Evolutionary conservation across 92 coral and sea anemone genomes (phyloP), one percentile per base, ranked within the genome.

Genomic region (Epizoanthus illoricatus): DNA sequence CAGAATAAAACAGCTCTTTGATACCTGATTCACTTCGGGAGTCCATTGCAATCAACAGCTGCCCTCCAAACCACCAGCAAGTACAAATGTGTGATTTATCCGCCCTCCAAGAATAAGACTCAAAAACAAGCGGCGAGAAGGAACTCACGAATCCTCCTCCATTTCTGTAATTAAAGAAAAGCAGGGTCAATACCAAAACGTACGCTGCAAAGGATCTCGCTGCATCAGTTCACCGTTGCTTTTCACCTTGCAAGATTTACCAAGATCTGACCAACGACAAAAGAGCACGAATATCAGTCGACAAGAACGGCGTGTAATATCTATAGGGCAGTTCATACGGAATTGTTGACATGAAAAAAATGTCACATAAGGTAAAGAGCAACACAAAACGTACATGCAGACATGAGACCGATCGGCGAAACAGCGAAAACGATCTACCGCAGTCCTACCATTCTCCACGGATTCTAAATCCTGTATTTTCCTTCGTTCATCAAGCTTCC

Each of bases 291-390:
- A 78, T 78, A 78, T 62, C 71, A 45, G 71, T 64, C 71, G 49
- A 78, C 71, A 62, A 78, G 72, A 45, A 78, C 71, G 82, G 67
- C 41, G 71, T 78, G 71, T 57, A 78, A 78, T 62, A 78, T 78
- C 72, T 78, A 41, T 78, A 33, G 62, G 82, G 82, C 82, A 62
- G 58, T 78, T 75, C 49, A 75, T 43, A 62, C 81, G 81, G 81
- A 61, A 73, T 84, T 84, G 87, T 84, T 84, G 87, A 84, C 87
- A 84, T 84, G 73, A 72, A 73, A 76, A 83, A 84, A 84, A 84
- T 84, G 87, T 84, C 87, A 84, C 70, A 63, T 74, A 84, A 61
- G 82, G 71, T 62, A 78, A 78, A 78, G 82, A 42, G 69, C 82
- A 63, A 39, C 40, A 61, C 65, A 63, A 78, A 78, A 78, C 67